Percentiles rank a stretch among this genome's conserved stretches.
phyloP scores from a whole-genome alignment of 2,113 vertebrate genomes.

The Hemiscyllium ocellatum region DNA sequence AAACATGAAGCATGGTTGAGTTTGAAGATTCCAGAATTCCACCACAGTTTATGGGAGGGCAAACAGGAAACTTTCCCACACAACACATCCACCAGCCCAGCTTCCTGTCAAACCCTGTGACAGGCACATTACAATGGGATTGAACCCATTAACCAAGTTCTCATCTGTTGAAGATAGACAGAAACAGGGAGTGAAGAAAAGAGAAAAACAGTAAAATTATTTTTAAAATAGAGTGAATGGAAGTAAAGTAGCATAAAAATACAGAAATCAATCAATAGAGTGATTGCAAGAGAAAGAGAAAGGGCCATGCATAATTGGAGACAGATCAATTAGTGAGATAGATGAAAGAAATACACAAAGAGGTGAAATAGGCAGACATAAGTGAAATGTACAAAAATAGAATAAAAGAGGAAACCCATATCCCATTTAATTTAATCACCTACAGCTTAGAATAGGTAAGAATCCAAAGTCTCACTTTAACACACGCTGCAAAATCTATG shows the following conservation, averaged over 20 bases:
- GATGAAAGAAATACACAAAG: background rate
- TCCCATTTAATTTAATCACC: background rate
- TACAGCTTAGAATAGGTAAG: background rate
- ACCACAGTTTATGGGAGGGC: background rate
- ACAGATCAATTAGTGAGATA: background rate
- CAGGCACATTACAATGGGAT: background rate
- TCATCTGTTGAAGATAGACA: background rate
- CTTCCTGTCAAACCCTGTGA: background rate
- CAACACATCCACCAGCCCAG: background rate
- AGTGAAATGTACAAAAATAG: background rate
- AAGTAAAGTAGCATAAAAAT: background rate
- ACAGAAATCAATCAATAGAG: background rate
- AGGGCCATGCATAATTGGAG: too few species aligned
- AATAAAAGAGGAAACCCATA: background rate
- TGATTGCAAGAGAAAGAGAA: too few species aligned
- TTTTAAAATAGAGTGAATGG: background rate
- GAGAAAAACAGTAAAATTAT: background rate
- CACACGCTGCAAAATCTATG: background rate
- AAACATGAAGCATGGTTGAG: background rate
- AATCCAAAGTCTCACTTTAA: background rate
- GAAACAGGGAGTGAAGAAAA: background rate
- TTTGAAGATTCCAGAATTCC: background rate
- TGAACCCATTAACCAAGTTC: background rate
- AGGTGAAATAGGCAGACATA: background rate
- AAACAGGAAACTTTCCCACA: background rate